Base-by-base conservation (phyloP, 2,888 invertebrate species). In the Psylliodes chrysocephalus region DNA sequence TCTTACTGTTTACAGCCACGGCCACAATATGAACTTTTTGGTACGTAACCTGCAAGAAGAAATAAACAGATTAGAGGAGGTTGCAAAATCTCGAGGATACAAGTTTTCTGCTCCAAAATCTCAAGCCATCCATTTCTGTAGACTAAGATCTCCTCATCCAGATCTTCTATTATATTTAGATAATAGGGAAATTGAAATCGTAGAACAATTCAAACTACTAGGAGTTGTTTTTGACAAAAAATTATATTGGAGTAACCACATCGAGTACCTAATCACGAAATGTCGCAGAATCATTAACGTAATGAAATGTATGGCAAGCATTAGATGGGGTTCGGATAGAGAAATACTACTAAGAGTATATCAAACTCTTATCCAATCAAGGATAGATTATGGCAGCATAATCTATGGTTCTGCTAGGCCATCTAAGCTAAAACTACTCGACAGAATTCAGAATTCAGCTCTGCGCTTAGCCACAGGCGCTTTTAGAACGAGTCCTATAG, bases 301-400 rank as follows among this genome's bases (percentile, higher is more conserved):
- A 1, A 14, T 55, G 2, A 42, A 52, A 49, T 17, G 38, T 19
- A 1, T 56, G 1, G 17, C 28, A 1, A 25, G 15, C 10, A 51
- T 40, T n/a, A 42, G 40, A 12, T 63, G 52, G 56, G 63, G 63
- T 8, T 30, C 63, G 0, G 51, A 63, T 42, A 22, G 12, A 15
- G 22, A 56, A 7, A 30, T 42, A 4, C 22, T 63, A 3, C 35
- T 62, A 5, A 19, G 8, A 5, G 18, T 51, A 6, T 62, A 49
- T 10, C 15, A 55, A 18, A 3, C 49, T 3, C n/a, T 62, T 10
- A 25, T 62, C 2, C 40, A 25, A 8, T 38, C 52, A 2, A 40
- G 12, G 28, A 33, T 62, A 2, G 62, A 62, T 12, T 56, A 62
- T 40, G 49, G 51, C 2, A 19, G 44, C 22, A 33, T 55, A n/a